phyloP scores from a whole-genome alignment of 2,113 vertebrate species.

The Dasyprocta punctata region DNA sequence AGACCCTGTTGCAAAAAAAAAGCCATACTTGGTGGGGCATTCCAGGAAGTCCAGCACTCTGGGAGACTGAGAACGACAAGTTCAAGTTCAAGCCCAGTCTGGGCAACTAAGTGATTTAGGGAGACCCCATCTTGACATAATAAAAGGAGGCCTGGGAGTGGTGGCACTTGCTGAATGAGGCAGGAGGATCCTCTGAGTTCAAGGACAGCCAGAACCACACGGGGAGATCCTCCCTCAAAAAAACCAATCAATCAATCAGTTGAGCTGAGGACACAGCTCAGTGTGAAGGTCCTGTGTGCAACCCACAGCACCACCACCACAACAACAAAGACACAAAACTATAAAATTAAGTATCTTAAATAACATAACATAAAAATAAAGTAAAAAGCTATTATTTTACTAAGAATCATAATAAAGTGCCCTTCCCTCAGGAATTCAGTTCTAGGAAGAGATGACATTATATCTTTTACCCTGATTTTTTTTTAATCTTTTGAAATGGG shows the following conservation, averaged over 20 bases:
- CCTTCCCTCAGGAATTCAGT: background rate
- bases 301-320: background rate
- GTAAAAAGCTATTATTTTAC: background rate
- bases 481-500: background rate
- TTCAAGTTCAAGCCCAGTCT: no score
- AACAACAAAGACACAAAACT: background rate
- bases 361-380: background rate
- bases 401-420: constrained; percentile 29
- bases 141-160: no score
- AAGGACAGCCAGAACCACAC: background rate
- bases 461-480: background rate
- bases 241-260: background rate
- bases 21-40: no score
- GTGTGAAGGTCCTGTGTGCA: background rate
- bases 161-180: background rate
- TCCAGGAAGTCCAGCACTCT: no score
- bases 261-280: background rate
- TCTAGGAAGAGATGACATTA: background rate
- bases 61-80: no score
- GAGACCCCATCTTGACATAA: no score
- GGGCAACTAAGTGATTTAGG: no score
- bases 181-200: background rate
- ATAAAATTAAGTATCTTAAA: background rate
- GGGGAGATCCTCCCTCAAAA: background rate
- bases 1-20: no score